Conservation (phyloP, 2,888 invertebrate genomes). For the Cataglyphis altisquamis region DNA sequence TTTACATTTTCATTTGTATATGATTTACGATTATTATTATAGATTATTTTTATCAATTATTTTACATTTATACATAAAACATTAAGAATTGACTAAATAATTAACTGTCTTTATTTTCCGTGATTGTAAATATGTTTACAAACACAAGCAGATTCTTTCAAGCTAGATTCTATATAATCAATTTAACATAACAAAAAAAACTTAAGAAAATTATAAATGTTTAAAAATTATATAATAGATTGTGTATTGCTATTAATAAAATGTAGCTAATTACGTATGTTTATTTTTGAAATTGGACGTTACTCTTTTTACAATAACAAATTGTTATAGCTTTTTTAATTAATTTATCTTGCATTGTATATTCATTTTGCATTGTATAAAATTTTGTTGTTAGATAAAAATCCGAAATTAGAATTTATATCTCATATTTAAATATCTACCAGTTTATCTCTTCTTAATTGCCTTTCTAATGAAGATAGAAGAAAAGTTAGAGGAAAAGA, state of each 20-base stretch:
- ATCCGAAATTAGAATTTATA: slow-evolving; percentile 15
- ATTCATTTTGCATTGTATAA: too few relatives aligned
- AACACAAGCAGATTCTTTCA: neutral
- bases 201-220: neutral
- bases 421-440: neutral
- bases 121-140: neutral
- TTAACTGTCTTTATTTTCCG: neutral
- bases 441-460: neutral
- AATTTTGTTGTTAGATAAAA: slow-evolving; percentile 11
- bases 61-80: neutral
- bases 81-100: neutral
- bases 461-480: neutral
- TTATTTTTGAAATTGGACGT: slow-evolving; percentile 4
- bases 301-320: neutral
- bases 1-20: neutral
- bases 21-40: neutral
- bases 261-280: neutral
- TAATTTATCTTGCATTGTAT: neutral
- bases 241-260: neutral
- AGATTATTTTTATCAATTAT: neutral
- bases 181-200: neutral
- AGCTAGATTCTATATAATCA: neutral
- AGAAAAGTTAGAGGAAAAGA: slow-evolving; percentile 8
- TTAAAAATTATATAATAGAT: neutral
- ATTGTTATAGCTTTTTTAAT: neutral